Evolutionary conservation across 2,113 vertebrate genomes (phyloP), one percentile per base, ranked within the genome.

Genomic region (Xiphophorus maculatus): DNA sequence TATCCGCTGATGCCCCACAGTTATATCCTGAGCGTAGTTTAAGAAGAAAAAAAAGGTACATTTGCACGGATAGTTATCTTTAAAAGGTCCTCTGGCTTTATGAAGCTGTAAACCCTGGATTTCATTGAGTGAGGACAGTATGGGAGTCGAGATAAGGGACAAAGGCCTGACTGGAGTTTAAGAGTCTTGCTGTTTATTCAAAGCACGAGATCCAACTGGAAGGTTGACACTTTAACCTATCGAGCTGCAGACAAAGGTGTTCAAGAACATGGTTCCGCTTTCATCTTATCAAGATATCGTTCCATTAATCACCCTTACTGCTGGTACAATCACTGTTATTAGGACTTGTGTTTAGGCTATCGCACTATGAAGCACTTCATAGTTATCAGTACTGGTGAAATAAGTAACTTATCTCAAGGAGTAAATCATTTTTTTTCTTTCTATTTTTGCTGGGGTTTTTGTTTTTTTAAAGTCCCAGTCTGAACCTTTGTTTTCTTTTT

Each of bases 21-120:
- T 81, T 62, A 5, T 11, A 62, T 69, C 77, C 65, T 69, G 61
- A 83, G 69, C 69, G 63, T 14, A 29, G 61, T 66, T 40, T 37
- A 37, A 37, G 35, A 11, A 11, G 2, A 37, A 37, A 79, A 74
- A 86, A 80, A 15, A 83, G 9, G 2, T 13, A 78, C 79, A 84
- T 87, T 83, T 87, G 79, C 74, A 88, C 27, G 48, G 78, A 73
- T 75, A 66, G 85, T 88, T 89, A 88, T 91, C 87, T 91, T 84
- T 84, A 77, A 81, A 79, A 80, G 84, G 88, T 84, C 12, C 42
- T 70, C 17, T 60, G 30, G 71, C 60, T 89, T 83, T 87, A 86
- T 84, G 79, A 74, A 81, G 83, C 51, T 84, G 89, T 93, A 90
- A 88, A 90, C 73, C 37, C n/a, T 69, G 65, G 73, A 81, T 78